Base-by-base conservation (phyloP, 1,140 invertebrate genomes). In the Portunus trituberculatus region DNA sequence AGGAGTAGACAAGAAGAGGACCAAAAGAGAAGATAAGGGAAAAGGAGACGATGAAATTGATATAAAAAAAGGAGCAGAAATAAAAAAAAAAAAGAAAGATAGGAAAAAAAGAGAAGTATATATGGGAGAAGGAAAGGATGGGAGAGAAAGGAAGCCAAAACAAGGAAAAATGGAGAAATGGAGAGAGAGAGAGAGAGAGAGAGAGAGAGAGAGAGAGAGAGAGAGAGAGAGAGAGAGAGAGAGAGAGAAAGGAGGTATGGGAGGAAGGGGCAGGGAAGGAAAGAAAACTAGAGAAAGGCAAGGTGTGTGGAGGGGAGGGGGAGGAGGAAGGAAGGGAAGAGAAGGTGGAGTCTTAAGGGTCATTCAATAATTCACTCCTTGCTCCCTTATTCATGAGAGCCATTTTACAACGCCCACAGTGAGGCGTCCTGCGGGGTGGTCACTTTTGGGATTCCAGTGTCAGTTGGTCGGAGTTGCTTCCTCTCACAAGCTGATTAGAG, bases 321-420 rank as follows among this genome's bases (percentile, higher is more conserved):
- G 28, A 10, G 14, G 46, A 16, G 46, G 87, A 32, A 10, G 87
- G 46, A n/a, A 16, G n/a, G 29, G 29, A 88, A 32, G 87, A 25
- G 87, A 28, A 32, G 46, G 87, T 20, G n/a, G 84, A 32, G 46
- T 88, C 67, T 76, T 76, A 76, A 76, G 67, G 67, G 67, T n/a
- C n/a, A 76, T n/a, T 76, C 67, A 76, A 76, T 76, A 76, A 76
- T 76, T 76, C 67, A 76, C 67, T 76, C 6, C 67, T 76, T 76
- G 25, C 67, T 76, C 67, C 67, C 67, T 76, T 76, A 76, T 76
- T 76, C 67, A 76, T 76, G 67, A 76, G 67, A n/a, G 25, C n/a
- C 20, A 76, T 76, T 76, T 76, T n/a, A 76, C 67, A n/a, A 25
- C 67, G 67, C 10, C n/a, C 67, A 76, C 20, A 76, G 67, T 76